Evolutionary conservation across 2,888 invertebrate genomes (phyloP).

Genomic region (Neocrepidodera transversa): DNA sequence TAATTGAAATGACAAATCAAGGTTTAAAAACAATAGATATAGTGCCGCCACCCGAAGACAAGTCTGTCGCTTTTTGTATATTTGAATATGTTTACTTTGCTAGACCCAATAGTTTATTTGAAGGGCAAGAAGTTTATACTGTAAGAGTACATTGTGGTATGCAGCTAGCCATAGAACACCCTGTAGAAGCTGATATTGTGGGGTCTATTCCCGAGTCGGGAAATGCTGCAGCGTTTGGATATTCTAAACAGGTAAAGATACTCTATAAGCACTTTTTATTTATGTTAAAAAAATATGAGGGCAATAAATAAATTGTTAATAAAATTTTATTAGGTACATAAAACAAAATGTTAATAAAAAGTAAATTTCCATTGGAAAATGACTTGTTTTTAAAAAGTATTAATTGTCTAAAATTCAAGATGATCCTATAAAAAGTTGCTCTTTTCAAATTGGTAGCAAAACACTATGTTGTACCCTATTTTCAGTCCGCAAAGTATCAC

Average conservation of each 20-base stretch:
- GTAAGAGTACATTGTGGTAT: constrained; percentile 93
- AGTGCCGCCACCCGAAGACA: constrained; percentile 79
- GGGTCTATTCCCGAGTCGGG: constrained; percentile 97
- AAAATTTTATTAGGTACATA: too few relatives aligned
- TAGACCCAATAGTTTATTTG: constrained; percentile 92
- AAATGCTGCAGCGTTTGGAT: constrained; percentile 96
- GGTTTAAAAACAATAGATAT: constrained; percentile 88
- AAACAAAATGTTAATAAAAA: too few relatives aligned
- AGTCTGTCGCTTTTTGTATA: constrained; percentile 92
- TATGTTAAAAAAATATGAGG: constrained; percentile 1
- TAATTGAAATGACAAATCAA: constrained; percentile 85
- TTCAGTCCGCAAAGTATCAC: too few relatives aligned
- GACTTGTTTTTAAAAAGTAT: too few relatives aligned
- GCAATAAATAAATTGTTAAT: too few relatives aligned
- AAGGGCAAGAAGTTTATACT: constrained; percentile 95
- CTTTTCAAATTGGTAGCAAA: too few relatives aligned
- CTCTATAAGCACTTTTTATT: too few relatives aligned
- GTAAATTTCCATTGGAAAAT: too few relatives aligned
- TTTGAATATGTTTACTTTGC: constrained; percentile 99
- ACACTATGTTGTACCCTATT: too few relatives aligned
- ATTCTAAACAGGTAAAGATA: constrained; percentile 77
- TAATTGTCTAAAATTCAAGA: too few relatives aligned
- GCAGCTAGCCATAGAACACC: constrained; percentile 89
- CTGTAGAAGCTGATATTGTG: constrained; percentile 92
- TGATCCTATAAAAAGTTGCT: too few relatives aligned